A percentile compares a stretch with the other conserved stretches of the same genome.
Evolutionary conservation across 2,797 vertebrate species (phyloP).

Genomic region (Halcyon badia): DNA sequence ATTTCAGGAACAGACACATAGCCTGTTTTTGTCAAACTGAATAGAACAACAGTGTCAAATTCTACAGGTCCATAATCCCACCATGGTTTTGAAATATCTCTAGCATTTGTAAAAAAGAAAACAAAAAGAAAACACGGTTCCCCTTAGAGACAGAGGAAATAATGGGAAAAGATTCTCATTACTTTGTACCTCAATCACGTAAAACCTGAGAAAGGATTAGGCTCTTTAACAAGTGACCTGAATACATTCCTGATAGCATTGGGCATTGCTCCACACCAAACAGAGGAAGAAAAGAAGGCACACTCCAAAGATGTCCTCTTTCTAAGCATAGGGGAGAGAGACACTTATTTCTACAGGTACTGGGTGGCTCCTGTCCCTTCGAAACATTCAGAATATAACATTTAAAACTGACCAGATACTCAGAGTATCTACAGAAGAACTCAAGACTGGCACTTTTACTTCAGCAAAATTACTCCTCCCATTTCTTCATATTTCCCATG

Average conservation of each 20-base stretch:
- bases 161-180: background rate
- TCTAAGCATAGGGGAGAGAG: background rate
- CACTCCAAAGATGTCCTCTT: background rate
- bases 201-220: background rate
- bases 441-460: background rate
- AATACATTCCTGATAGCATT: background rate
- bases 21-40: background rate
- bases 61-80: background rate
- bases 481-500: background rate
- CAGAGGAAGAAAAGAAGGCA: background rate
- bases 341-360: background rate
- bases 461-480: background rate
- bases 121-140: rapidly evolving
- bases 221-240: background rate
- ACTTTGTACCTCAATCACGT: background rate
- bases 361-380: background rate
- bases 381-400: background rate
- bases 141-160: background rate
- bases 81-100: background rate
- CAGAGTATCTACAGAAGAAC: background rate
- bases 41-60: background rate
- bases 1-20: background rate
- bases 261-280: background rate
- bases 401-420: background rate
- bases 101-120: background rate